Base-by-base conservation (phyloP, 2,888 invertebrate species). In the Drosophila percnosoma region DNA sequence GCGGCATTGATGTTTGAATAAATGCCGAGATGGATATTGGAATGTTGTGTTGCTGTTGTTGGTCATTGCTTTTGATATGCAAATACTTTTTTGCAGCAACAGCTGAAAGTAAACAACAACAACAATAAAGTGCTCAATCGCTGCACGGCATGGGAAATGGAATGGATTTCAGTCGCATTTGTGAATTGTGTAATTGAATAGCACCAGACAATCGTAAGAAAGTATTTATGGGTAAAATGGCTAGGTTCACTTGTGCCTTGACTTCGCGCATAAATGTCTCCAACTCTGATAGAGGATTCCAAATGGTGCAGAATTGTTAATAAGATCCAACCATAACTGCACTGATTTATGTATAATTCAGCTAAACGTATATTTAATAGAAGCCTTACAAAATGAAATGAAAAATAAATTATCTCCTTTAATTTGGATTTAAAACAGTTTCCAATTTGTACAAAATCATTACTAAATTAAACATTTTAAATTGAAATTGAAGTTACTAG, bases 31-130 rank as follows among this genome's bases (percentile, higher is more conserved):
- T 76, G 59, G 48, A 67, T 63, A 66, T 51, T 57, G 65, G 59
- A 68, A 64, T 68, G 36, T 54, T 65, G 49, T 53, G 15, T 15
- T 64, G 61, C 27, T 66, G 49, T 42, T 65, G 40, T 60, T 68
- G 62, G 67, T 48, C 68, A 53, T 58, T 71, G 51, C 66, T 67
- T 67, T 84, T 73, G 68, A 79, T 76, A 84, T 85, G 90, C 88
- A 89, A 89, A 84, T 75, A 59, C 18, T 55, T 73, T 82, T 66
- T 51, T 55, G 36, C 83, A 70, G 67, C 49, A 51, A 54, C 61
- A 63, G 59, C 48, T 38, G 69, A 68, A 60, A 36, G 52, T 52
- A 55, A 29, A 54, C 24, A 45, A 24, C 15, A 45, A 24, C 15
- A 45, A 45, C 42, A 36, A 54, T 36, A 36, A 79, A 49, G 57